These are phyloP conservation scores for Sciurus carolinensis DNA, from an alignment of 2,797 vertebrate genomes.

Conservation along the genomic window DNA sequence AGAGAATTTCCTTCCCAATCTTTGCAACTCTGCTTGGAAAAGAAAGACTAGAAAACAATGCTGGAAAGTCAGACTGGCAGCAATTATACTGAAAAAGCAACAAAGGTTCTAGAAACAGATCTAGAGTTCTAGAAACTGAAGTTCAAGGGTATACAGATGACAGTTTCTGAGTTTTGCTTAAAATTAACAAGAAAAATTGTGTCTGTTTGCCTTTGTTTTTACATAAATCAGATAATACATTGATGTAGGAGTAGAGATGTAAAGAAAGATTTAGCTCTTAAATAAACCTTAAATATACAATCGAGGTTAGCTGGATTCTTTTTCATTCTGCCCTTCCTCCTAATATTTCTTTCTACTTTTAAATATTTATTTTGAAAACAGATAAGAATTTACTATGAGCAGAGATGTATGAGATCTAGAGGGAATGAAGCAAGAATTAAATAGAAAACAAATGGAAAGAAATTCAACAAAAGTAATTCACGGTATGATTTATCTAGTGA, in stretches of 20 bases:
- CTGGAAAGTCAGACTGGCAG: constrained; percentile 33
- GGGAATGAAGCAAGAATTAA: constrained; percentile 71
- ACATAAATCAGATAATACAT: constrained; percentile 49
- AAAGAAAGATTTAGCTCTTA: constrained; percentile 66
- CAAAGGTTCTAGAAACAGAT: constrained; percentile 55
- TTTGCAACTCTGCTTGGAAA: constrained; percentile 30
- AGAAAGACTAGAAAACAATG: constrained; percentile 46
- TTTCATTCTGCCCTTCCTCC: constrained; percentile 54
- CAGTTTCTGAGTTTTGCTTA: constrained; percentile 47
- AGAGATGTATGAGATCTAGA: constrained; percentile 48
- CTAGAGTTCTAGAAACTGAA: constrained; percentile 16
- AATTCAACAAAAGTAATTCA: constrained; percentile 71
- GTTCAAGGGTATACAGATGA: background rate
- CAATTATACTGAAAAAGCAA: background rate
- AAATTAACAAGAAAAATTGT: constrained; percentile 2
- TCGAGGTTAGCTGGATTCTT: constrained; percentile 65
- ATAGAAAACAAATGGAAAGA: constrained; percentile 80
- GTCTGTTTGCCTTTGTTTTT: constrained; percentile 57
- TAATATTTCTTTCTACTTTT: constrained; percentile 67
- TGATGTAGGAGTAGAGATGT: background rate
- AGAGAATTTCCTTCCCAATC: constrained; percentile 6
- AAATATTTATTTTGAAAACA: constrained; percentile 74
- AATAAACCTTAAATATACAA: constrained; percentile 59
- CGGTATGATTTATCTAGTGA: constrained; percentile 70
- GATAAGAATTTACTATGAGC: constrained; percentile 69